Conservation (phyloP, 2,797 vertebrate species). For the Manis javanica region DNA sequence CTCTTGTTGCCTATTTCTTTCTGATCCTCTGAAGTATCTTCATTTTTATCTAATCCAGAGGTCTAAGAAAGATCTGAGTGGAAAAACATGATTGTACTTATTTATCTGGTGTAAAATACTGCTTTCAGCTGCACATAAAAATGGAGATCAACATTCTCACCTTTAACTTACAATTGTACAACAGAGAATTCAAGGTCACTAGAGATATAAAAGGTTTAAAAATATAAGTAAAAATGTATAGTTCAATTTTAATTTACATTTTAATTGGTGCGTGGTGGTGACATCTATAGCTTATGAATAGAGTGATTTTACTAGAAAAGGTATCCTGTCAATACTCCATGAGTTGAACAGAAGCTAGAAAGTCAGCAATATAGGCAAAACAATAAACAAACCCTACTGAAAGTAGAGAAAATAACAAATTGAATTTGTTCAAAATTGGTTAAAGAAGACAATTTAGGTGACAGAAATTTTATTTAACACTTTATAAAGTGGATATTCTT, state of each 20-base stretch:
- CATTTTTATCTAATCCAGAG: slow-evolving; percentile 69
- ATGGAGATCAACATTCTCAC: slow-evolving; percentile 15
- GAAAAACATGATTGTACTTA: slow-evolving; percentile 61
- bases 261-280: neutral
- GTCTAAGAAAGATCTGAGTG: slow-evolving; percentile 69
- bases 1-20: slow-evolving; percentile 77
- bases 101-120: slow-evolving; percentile 65
- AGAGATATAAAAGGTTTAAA: neutral
- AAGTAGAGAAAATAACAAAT: neutral
- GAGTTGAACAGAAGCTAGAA: neutral
- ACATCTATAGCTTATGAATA: neutral
- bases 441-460: neutral
- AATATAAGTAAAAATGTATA: slow-evolving; percentile 4
- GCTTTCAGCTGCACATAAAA: slow-evolving; percentile 56
- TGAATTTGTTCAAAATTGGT: neutral
- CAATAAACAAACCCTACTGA: neutral
- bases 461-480: neutral
- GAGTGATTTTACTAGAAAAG: neutral
- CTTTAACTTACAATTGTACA: neutral
- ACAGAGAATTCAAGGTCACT: slow-evolving; percentile 53
- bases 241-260: slow-evolving; percentile 1
- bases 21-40: slow-evolving; percentile 74
- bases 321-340: neutral
- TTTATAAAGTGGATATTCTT: neutral
- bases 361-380: neutral